A percentile compares a stretch with the other conserved stretches of the same genome.
Evolutionary conservation across 2,888 invertebrate genomes (phyloP).

Genomic region (Tiliacea citrago): DNA sequence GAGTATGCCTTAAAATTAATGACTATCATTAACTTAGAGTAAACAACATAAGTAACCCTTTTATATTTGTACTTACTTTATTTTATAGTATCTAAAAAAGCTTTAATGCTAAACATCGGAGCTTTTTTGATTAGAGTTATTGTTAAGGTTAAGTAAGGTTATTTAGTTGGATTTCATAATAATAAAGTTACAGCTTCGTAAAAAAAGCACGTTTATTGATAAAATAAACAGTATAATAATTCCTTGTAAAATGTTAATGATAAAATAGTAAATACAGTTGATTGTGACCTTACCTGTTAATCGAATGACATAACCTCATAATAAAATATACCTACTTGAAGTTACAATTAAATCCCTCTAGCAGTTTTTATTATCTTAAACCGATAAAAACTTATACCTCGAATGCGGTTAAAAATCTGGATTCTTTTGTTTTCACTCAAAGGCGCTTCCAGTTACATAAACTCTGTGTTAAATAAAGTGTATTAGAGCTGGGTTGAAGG

Average conservation of each 20-base stretch:
- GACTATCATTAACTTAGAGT: slow-evolving; percentile 27
- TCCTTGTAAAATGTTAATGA: not conserved
- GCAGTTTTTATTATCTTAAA: not conserved
- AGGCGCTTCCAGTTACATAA: slow-evolving; percentile 49
- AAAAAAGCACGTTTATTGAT: not conserved
- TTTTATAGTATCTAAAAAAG: slow-evolving; percentile 30
- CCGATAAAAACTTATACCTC: not conserved
- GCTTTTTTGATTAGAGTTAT: slow-evolving; percentile 12
- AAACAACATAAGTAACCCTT: slow-evolving; percentile 12
- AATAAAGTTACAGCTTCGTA: not conserved
- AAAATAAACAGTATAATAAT: not conserved
- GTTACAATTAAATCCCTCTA: not conserved
- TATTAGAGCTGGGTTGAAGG: slow-evolving; percentile 70
- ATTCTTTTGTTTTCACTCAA: slow-evolving; percentile 6
- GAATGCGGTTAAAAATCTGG: not conserved
- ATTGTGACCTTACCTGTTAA: not conserved
- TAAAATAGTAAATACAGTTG: not conserved
- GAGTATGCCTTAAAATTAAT: slow-evolving; percentile 39
- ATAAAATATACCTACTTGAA: not conserved
- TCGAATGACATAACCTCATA: not conserved
- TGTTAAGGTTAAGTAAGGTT: slow-evolving; percentile 10
- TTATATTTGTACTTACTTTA: slow-evolving; percentile 36
- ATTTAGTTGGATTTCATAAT: not conserved
- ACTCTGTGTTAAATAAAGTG: slow-evolving; percentile 70
- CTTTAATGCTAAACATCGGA: not conserved